These are phyloP conservation scores for Hydriomena furcata DNA, from an alignment of 2,888 invertebrate species.

Conservation along the genomic window DNA sequence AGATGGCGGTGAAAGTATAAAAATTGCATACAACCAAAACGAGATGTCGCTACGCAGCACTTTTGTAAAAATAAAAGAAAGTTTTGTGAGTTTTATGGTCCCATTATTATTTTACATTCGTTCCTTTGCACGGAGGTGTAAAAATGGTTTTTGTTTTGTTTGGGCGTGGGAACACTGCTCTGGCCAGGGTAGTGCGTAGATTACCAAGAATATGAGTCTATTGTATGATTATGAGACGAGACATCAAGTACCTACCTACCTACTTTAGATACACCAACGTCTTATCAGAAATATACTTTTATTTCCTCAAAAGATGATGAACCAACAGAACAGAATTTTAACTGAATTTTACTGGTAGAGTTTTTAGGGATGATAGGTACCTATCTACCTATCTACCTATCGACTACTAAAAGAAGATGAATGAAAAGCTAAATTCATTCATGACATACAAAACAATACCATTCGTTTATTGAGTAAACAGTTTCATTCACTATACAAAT, in stretches of 20 bases:
- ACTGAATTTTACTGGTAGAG: too few species aligned
- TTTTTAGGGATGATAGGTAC: too few species aligned
- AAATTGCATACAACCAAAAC: slow-evolving; percentile 57
- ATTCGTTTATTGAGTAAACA: slow-evolving; percentile 8
- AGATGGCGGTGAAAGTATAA: slow-evolving; percentile 55
- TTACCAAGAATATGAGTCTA: slow-evolving; percentile 24
- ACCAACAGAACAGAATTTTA: too few species aligned
- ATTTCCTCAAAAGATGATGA: too few species aligned
- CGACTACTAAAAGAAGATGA: too few species aligned
- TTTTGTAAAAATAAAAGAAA: slow-evolving; percentile 51
- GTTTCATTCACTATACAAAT: slow-evolving; percentile 19
- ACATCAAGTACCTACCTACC: neutral
- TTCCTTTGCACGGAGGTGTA: slow-evolving; percentile 78
- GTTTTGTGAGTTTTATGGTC: slow-evolving; percentile 49
- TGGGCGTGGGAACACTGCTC: slow-evolving; percentile 67
- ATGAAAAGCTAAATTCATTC: too few species aligned
- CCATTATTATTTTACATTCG: slow-evolving; percentile 75
- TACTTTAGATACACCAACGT: neutral
- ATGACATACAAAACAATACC: too few species aligned
- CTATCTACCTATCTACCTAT: too few species aligned
- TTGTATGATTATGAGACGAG: slow-evolving; percentile 14
- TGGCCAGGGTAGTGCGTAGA: slow-evolving; percentile 50
- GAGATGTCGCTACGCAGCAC: slow-evolving; percentile 57
- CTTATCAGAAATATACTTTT: too few species aligned
- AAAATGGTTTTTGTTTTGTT: slow-evolving; percentile 77